Evolutionary conservation across 2,797 vertebrate genomes (phyloP).

Genomic region (Myoxocephalus aenaeus): DNA sequence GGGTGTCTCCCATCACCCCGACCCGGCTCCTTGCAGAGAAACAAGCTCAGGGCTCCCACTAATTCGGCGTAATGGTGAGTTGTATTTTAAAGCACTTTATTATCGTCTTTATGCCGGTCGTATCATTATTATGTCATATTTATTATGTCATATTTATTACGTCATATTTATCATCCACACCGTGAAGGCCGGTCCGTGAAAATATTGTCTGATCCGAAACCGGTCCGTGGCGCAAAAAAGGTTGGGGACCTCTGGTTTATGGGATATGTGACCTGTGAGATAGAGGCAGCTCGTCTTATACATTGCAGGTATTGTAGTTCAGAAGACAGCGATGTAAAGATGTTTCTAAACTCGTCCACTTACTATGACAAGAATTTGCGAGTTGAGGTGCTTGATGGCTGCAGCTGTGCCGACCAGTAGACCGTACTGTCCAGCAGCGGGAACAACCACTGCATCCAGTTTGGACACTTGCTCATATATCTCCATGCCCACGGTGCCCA

Average conservation of each 20-base stretch:
- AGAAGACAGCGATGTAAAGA: not conserved
- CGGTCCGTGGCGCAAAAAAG: no score
- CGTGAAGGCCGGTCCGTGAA: no score
- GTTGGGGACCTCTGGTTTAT: not conserved
- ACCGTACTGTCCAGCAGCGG: conserved; percentile 88
- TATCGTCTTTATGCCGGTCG: no score
- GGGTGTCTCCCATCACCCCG: no score
- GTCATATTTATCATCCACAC: no score
- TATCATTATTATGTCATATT: no score
- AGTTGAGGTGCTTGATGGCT: conserved; percentile 91
- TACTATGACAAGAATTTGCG: conserved; percentile 88
- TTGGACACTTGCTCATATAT: conserved; percentile 90
- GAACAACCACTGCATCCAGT: conserved; percentile 89
- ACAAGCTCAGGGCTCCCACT: no score
- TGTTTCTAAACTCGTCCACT: conserved; percentile 62
- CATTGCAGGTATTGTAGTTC: not conserved
- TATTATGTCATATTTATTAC: no score
- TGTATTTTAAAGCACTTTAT: no score
- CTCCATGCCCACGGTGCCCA: conserved; percentile 92
- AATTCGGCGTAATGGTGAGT: no score
- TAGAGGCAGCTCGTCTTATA: not conserved
- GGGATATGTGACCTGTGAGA: conserved; percentile 17
- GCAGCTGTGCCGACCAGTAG: conserved; percentile 89
- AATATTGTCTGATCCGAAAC: no score
- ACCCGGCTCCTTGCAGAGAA: no score